Conservation (phyloP, 2,113 vertebrate species). For the Xerus inauris region DNA sequence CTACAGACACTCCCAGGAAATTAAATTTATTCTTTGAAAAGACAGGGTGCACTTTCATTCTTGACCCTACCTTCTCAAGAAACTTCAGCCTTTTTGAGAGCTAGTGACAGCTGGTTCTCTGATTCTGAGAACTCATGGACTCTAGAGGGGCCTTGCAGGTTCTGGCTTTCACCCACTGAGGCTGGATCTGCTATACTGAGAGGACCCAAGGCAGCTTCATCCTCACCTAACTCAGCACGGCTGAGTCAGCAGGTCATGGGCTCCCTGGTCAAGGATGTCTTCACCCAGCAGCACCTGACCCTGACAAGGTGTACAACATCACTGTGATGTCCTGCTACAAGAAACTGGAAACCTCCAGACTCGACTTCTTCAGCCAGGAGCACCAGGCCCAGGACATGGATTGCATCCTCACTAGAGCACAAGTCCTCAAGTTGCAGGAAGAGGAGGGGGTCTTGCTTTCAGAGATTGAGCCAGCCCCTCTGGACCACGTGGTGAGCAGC, state of each 20-base stretch:
- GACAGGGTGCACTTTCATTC: constrained; percentile 92
- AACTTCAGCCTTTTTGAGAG: constrained; percentile 97
- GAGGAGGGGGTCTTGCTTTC: constrained; percentile 90
- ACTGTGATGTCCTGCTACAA: constrained; percentile 99
- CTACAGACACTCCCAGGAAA: constrained; percentile 90
- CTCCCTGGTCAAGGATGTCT: constrained; percentile 93
- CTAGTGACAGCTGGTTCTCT: constrained; percentile 93
- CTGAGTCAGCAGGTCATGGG: constrained; percentile 98
- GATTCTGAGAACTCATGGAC: constrained; percentile 88
- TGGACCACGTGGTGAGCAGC: constrained; percentile 88
- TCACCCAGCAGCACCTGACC: constrained; percentile 89
- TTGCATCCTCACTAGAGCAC: constrained; percentile 96
- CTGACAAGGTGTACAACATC: constrained; percentile 93
- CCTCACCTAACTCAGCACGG: constrained; percentile 94
- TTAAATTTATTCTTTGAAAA: constrained; percentile 93
- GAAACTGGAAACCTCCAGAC: constrained; percentile 96
- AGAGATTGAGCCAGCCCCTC: constrained; percentile 87
- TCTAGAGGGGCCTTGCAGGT: constrained; percentile 90
- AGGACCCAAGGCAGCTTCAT: constrained; percentile 95
- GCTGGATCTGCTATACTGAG: constrained; percentile 99
- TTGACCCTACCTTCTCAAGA: constrained; percentile 95
- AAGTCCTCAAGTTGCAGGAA: constrained; percentile 94
- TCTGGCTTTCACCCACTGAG: constrained; percentile 96
- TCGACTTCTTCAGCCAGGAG: constrained; percentile 91
- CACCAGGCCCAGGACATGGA: constrained; percentile 95